Conservation (phyloP, 2,113 vertebrate species). For the Mobula birostris region DNA sequence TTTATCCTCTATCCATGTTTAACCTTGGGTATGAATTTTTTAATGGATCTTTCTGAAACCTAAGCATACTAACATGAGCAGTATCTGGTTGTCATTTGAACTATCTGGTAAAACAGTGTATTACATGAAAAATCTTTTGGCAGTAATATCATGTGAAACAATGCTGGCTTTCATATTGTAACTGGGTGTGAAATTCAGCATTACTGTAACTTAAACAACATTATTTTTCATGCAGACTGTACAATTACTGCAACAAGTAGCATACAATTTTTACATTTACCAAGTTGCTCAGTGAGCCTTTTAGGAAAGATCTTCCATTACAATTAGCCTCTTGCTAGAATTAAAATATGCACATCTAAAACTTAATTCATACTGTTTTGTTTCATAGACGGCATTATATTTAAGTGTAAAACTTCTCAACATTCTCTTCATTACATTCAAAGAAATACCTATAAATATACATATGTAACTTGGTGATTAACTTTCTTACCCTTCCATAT, state of each 20-base stretch:
- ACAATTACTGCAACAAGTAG: background rate
- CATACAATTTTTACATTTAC: background rate
- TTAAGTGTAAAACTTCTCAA: background rate
- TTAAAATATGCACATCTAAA: background rate
- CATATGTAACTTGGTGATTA: background rate
- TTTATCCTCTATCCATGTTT: background rate
- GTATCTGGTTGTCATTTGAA: no score
- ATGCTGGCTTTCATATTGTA: background rate
- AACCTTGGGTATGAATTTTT: background rate
- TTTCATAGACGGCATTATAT: background rate
- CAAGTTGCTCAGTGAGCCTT: background rate
- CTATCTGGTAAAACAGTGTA: background rate
- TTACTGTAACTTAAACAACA: background rate
- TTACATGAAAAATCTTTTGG: constrained; percentile 7
- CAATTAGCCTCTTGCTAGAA: background rate
- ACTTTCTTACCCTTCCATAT: background rate
- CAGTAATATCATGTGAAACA: no score
- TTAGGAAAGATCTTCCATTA: background rate
- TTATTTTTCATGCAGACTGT: background rate
- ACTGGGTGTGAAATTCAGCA: background rate
- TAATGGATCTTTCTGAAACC: background rate
- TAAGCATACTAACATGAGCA: background rate
- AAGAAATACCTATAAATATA: background rate
- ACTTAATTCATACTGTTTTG: no score
- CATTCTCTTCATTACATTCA: background rate